Conservation (phyloP, 2,888 invertebrate genomes). For the Mythimna ferrago region DNA sequence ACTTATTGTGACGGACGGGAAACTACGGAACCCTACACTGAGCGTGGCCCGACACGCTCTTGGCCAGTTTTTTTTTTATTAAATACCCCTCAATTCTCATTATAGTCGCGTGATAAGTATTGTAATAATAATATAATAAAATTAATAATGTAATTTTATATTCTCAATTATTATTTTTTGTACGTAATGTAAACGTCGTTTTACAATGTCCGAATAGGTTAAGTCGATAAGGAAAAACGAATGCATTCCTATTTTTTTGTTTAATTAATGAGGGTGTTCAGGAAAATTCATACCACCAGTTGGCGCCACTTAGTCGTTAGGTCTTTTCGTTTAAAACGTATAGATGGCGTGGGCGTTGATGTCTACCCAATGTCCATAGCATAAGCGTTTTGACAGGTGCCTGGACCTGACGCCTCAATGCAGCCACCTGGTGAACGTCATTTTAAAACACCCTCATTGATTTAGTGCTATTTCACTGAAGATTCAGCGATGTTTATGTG, state of each 20-base stretch:
- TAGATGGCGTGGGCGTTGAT: too few relatives aligned
- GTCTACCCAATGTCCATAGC: too few relatives aligned
- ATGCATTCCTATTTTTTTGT: not conserved
- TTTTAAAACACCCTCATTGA: not conserved
- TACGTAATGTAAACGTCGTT: not conserved
- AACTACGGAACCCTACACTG: too few relatives aligned
- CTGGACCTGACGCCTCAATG: too few relatives aligned
- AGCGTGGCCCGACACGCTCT: too few relatives aligned
- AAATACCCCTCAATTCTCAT: constrained; percentile 37
- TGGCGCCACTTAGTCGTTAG: too few relatives aligned
- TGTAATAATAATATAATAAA: not conserved
- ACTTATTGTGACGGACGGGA: too few relatives aligned
- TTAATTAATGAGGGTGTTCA: too few relatives aligned
- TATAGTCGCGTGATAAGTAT: not conserved
- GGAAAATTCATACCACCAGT: too few relatives aligned
- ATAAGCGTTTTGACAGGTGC: too few relatives aligned
- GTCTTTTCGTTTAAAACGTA: too few relatives aligned
- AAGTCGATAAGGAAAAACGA: not conserved
- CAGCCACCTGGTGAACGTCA: too few relatives aligned
- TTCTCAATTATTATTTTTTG: not conserved
- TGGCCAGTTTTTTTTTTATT: not conserved
- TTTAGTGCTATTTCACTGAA: not conserved
- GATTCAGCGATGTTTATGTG: not conserved
- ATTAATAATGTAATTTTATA: not conserved
- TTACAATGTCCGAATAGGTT: not conserved